These are phyloP conservation scores for Anguilla rostrata DNA, from an alignment of 2,113 vertebrate genomes.

Conservation along the genomic window DNA sequence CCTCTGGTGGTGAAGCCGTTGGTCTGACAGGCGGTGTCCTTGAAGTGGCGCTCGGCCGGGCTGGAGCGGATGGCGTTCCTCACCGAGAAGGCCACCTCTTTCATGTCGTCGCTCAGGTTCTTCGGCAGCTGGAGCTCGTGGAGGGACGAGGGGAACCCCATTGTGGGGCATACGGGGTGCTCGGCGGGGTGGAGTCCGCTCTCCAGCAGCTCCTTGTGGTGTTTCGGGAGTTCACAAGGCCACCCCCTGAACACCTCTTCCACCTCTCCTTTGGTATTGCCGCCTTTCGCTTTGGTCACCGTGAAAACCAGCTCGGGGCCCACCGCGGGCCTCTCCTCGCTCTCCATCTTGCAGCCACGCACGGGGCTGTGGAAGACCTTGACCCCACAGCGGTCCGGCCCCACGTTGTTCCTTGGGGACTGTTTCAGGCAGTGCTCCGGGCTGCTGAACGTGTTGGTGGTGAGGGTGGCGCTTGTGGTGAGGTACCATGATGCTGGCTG, in stretches of 20 bases:
- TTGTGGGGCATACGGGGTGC: constrained; percentile 75
- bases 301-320: constrained; percentile 78
- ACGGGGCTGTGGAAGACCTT: constrained; percentile 35
- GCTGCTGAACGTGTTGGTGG: constrained; percentile 88
- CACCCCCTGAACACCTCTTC: constrained; percentile 81
- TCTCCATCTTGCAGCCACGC: constrained; percentile 53
- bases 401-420: constrained; percentile 51
- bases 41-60: constrained; percentile 66
- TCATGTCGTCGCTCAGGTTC: constrained; percentile 97
- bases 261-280: constrained; percentile 64
- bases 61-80: constrained; percentile 78
- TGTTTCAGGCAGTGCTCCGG: constrained; percentile 88
- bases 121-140: constrained; percentile 83
- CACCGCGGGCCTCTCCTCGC: constrained; percentile 59
- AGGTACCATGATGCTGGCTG: constrained; percentile 88
- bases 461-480: constrained; percentile 91
- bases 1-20: constrained; percentile 82
- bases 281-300: constrained; percentile 72
- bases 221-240: constrained; percentile 66
- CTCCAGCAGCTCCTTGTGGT: constrained; percentile 28
- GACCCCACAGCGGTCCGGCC: constrained; percentile 19
- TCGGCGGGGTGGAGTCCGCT: constrained; percentile 50
- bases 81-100: constrained; percentile 93
- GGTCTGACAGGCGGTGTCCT: constrained; percentile 89
- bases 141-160: constrained; percentile 82